Percentiles rank a stretch among this genome's conserved stretches.
Conservation (phyloP, 2,888 invertebrate species). For the Oscheius sp. region DNA sequence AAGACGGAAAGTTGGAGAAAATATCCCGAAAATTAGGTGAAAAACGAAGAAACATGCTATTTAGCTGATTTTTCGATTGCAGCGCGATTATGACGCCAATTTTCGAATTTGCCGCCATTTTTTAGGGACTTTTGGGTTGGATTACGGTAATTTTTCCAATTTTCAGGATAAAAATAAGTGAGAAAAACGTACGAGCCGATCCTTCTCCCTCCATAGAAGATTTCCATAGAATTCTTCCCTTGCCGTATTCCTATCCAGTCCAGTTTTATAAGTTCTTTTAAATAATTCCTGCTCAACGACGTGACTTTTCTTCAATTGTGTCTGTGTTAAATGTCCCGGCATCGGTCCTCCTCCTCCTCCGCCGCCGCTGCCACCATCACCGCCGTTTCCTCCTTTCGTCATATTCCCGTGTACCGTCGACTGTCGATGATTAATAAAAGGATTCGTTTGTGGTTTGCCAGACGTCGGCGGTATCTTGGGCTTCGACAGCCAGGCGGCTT, state of each 20-base stretch:
- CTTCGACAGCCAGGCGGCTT: conserved; percentile 28
- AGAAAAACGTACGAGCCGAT: conserved; percentile 2
- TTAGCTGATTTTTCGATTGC: no score
- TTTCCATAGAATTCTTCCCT: conserved; percentile 24
- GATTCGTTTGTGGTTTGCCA: neutral
- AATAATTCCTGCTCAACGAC: conserved; percentile 18
- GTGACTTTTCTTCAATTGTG: conserved; percentile 7
- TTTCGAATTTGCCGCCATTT: neutral
- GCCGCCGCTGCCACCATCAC: no score
- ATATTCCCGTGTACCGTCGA: no score
- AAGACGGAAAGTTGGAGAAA: no score
- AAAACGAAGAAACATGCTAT: no score
- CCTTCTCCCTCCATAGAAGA: conserved; percentile 31
- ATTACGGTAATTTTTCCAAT: neutral
- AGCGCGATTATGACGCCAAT: neutral
- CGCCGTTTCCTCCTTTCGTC: no score
- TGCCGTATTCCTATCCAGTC: conserved; percentile 28
- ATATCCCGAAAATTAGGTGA: no score
- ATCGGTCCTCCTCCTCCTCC: no score
- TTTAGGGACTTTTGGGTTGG: neutral
- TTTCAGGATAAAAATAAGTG: neutral
- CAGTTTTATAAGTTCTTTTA: conserved; percentile 16
- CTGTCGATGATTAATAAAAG: neutral
- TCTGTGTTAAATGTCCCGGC: no score
- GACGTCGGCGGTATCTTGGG: neutral